phyloP scores from a whole-genome alignment of 1,140 invertebrate species.

The Procambarus clarkii region DNA sequence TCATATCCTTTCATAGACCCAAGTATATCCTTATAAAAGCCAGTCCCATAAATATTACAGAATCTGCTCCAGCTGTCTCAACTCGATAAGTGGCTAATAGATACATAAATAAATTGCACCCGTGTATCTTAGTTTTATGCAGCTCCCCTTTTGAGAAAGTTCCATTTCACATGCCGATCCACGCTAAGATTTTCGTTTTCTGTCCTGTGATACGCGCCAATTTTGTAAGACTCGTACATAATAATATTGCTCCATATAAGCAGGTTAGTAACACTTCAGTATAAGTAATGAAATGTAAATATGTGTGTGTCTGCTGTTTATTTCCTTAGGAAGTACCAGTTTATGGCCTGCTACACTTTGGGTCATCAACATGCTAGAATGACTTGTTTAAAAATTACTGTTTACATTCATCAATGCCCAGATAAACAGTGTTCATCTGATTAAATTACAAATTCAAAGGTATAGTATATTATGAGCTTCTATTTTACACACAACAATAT shows the following conservation, averaged over 20 bases:
- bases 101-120: slow-evolving; percentile 11
- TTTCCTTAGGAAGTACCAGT: slow-evolving; percentile 53
- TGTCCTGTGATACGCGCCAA: slow-evolving; percentile 70
- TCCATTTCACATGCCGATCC: slow-evolving; percentile 69
- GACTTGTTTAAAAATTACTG: not conserved
- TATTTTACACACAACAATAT: too few species aligned
- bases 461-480: too few species aligned
- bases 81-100: not conserved
- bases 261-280: slow-evolving; percentile 63
- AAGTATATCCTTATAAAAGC: not conserved
- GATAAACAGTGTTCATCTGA: too few species aligned
- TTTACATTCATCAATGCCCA: not conserved
- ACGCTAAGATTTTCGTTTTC: slow-evolving; percentile 68
- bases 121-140: not conserved
- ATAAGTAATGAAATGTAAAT: slow-evolving; percentile 65
- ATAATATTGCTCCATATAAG: slow-evolving; percentile 67
- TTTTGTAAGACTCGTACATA: slow-evolving; percentile 68
- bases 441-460: too few species aligned
- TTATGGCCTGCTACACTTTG: slow-evolving; percentile 38
- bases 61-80: not conserved
- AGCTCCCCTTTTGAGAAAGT: slow-evolving; percentile 60
- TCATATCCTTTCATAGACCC: not conserved
- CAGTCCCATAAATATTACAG: not conserved
- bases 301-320: slow-evolving; percentile 65
- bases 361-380: slow-evolving; percentile 41